A percentile compares a stretch with the other conserved stretches of the same genome.
phyloP scores from a whole-genome alignment of 1,140 invertebrate genomes.

The Mamestra configurata region DNA sequence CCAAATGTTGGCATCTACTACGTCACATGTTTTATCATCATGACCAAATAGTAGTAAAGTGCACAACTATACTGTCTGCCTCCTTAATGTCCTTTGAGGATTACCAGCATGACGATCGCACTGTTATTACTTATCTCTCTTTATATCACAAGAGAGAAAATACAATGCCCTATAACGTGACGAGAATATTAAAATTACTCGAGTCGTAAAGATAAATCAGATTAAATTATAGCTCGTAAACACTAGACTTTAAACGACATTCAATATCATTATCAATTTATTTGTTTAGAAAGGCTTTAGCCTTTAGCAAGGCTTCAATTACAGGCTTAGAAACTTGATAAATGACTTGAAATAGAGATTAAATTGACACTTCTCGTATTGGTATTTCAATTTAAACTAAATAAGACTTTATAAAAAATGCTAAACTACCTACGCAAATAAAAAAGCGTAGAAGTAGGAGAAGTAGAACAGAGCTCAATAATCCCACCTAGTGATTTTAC shows the following conservation, averaged over 20 bases:
- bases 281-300: not conserved
- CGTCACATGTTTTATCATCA: not conserved
- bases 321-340: not conserved
- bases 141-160: not conserved
- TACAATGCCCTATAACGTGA: conserved; percentile 28
- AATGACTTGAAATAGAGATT: not conserved
- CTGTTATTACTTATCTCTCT: not conserved
- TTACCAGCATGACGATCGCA: conserved; percentile 1
- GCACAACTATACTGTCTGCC: not conserved
- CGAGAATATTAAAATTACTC: not conserved
- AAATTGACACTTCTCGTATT: not conserved
- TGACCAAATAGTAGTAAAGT: not conserved
- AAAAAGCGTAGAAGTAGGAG: too few species aligned
- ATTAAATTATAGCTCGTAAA: conserved; percentile 30
- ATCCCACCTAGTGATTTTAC: too few species aligned
- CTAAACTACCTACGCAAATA: too few species aligned
- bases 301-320: not conserved
- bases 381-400: not conserved
- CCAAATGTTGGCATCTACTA: not conserved
- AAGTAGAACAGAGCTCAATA: too few species aligned
- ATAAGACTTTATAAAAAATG: not conserved
- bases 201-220: conserved; percentile 38
- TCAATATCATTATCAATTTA: conserved; percentile 18
- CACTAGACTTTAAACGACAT: conserved; percentile 5
- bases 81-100: conserved; percentile 1